Base-by-base conservation (phyloP, 37 sponge, comb jelly and placozoan species). In the Halichondria panicea region DNA sequence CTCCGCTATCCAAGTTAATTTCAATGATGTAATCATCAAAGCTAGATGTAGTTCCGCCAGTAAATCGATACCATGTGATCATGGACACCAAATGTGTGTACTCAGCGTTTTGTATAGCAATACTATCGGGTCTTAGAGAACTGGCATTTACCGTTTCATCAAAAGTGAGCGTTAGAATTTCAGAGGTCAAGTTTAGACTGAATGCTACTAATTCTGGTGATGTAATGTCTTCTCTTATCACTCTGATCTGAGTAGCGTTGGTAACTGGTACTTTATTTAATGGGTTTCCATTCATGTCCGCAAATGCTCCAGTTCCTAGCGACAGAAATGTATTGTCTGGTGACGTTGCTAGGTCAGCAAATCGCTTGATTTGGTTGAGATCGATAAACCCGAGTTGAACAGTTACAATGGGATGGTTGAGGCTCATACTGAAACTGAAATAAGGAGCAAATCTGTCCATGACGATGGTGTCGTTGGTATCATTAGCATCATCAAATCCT, bases 281-380 rank as follows among this genome's bases (percentile, higher is more conserved):
- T 31, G 30, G 54, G 46, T 88, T 95, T 13, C 55, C 71, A 38
- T 88, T 92, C 96, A 93, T 88, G 59, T 93, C 93, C 24, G 34
- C n/a, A 19, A 93, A 54, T 0, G 89, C 72, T 21, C 55, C 43
- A 0, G 68, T 33, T 31, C 76, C 41, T 25, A 91, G 40, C 1
- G 84, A 75, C 4, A 95, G 50, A 55, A 59, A 95, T 22, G 89
- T 86, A 66, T 95, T 78, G 41, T 68, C 44, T 32, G 31, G 19
- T 2, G 52, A 35, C 25, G 96, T 95, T 18, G 83, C 89, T 25
- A 88, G 66, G 21, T 72, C 70, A 27, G 86, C 60, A 12, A 76
- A 56, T 32, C 42, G 37, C 59, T 91, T 91, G 21, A 95, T 78
- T 7, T 33, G 66, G 54, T 95, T 88, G 64, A 88, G 63, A 55